Base-by-base conservation (phyloP, 2,113 vertebrate genomes). In the Microcebus jonahi region DNA sequence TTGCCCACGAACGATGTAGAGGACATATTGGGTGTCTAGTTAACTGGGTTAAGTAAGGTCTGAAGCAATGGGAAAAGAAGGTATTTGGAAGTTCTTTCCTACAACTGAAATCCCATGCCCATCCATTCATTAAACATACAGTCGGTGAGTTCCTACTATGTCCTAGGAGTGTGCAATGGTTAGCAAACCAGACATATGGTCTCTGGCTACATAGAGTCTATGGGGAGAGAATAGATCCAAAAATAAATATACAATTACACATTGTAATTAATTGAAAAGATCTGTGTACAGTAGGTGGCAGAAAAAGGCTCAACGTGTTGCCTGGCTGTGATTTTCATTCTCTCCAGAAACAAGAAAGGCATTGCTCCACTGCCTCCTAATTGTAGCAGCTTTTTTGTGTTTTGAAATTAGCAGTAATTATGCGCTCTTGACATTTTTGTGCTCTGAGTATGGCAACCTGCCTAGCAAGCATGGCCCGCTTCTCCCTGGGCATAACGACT, bases 331-430 rank as follows among this genome's bases (percentile, higher is more conserved):
- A 93, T 87, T 88, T 86, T 21, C 39, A 29, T 76, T 91, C 50
- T 97, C 29, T 80, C 34, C 36, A 70, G 73, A 93, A 93, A 70
- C 55, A 76, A 89, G 71, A 90, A 88, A 82, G 73, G 18, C 84
- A 8, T 80, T 23, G 55, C 75, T 53, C 53, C 39, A 27, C 31
- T 76, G 68, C 45, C 59, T 17, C 25, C 31, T 67, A 70, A 96
- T 86, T 91, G 79, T 39, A 81, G 88, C 94, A 65, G 82, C 80
- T 75, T 77, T 67, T 86, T 70, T 92, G 36, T 89, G 76, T 76
- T 73, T 88, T 68, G 5, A 4, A 48, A 29, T 81, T 92, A 81
- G 63, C 27, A 36, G 53, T 81, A 77, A 84, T 93, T 88, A 73
- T 12, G 42, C 29, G 50, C 87, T 31, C 21, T 81, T 96, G 97